Conservation (phyloP, 2,113 vertebrate species). For the Laticauda laticaudata region DNA sequence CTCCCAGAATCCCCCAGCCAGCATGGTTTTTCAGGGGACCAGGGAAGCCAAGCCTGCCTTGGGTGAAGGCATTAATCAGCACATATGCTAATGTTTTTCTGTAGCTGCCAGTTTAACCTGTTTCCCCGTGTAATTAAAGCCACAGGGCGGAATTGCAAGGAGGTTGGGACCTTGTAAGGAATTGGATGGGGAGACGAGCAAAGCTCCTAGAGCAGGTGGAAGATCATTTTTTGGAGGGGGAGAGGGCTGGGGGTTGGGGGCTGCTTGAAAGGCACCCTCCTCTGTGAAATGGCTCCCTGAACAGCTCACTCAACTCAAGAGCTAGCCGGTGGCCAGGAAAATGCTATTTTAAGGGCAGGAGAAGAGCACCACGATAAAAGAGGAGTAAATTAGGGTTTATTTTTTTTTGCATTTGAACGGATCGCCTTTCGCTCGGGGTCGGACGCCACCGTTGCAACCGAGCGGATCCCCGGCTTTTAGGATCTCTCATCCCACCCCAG, state of each 20-base stretch:
- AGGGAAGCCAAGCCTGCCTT: neutral
- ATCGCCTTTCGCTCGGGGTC: neutral
- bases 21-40: no score
- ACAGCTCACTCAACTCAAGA: neutral
- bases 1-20: neutral
- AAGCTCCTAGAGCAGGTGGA: neutral
- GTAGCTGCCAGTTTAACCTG: neutral
- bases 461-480: neutral
- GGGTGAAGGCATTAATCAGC: neutral
- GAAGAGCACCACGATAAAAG: no score
- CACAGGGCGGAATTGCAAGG: neutral
- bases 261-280: neutral
- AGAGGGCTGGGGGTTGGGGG: no score
- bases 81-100: neutral
- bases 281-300: neutral
- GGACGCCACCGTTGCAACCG: neutral
- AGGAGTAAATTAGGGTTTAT: neutral
- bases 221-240: neutral
- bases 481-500: neutral
- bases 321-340: no score
- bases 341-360: neutral
- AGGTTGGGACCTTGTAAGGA: neutral
- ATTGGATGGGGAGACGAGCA: neutral
- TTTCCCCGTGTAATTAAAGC: neutral
- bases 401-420: neutral